Evolutionary conservation across 2,888 invertebrate species (phyloP).

Genomic region (Xestoiulus laeticollis): DNA sequence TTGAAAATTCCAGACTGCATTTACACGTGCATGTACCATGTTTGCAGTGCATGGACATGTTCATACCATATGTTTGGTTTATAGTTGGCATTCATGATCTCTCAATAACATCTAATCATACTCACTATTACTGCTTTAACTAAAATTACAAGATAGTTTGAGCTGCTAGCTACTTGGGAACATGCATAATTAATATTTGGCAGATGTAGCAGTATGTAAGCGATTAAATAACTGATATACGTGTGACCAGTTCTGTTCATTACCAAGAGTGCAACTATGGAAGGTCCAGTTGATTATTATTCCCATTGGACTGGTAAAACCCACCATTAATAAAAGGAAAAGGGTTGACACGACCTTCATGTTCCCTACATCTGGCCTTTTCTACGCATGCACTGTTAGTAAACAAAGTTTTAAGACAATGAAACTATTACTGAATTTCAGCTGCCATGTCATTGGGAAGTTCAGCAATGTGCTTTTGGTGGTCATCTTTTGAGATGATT

Average conservation of each 20-base stretch:
- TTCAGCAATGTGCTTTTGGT: not conserved
- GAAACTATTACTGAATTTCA: not conserved
- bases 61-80: too few relatives aligned
- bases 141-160: too few relatives aligned
- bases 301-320: not conserved
- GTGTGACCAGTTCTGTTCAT: not conserved
- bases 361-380: not conserved
- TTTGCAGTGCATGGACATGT: too few relatives aligned
- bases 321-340: slow-evolving; percentile 10
- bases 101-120: too few relatives aligned
- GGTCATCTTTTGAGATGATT: not conserved
- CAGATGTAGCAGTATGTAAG: too few relatives aligned
- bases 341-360: slow-evolving; percentile 5
- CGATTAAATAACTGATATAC: too few relatives aligned
- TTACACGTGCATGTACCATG: too few relatives aligned
- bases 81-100: too few relatives aligned
- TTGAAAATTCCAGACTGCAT: too few relatives aligned
- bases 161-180: not conserved
- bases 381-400: not conserved
- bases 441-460: not conserved
- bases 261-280: not conserved
- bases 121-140: too few relatives aligned
- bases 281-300: slow-evolving; percentile 15
- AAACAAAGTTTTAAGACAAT: not conserved
- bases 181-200: too few relatives aligned